Evolutionary conservation across 1,140 invertebrate species (phyloP).

Genomic region (Phenacoccus solenopsis): DNA sequence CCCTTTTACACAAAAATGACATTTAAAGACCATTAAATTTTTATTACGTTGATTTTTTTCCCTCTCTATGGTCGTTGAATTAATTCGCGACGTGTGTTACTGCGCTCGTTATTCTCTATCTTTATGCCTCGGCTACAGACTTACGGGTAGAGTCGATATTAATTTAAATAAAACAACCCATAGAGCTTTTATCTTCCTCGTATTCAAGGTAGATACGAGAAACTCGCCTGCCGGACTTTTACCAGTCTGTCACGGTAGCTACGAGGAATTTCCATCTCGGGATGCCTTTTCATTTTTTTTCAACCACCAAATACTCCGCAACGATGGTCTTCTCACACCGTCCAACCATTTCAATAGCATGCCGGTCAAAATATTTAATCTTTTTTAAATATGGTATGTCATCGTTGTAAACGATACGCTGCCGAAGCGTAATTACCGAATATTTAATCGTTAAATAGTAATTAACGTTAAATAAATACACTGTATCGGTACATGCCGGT

Average conservation of each 20-base stretch:
- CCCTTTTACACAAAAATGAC: background rate
- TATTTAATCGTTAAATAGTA: conserved; percentile 17
- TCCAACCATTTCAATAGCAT: background rate
- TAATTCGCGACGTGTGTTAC: conserved; percentile 1
- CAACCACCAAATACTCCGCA: too few species aligned
- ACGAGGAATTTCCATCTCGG: too few species aligned
- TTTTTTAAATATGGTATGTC: background rate
- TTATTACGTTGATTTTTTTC: background rate
- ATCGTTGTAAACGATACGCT: background rate
- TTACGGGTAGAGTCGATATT: too few species aligned
- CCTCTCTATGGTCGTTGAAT: background rate
- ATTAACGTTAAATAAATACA: conserved; percentile 12
- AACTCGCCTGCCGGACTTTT: too few species aligned
- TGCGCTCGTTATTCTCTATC: background rate
- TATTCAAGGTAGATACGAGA: too few species aligned
- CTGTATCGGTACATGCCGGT: background rate
- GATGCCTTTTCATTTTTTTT: too few species aligned
- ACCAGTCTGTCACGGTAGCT: too few species aligned
- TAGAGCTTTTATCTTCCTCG: too few species aligned
- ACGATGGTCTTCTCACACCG: too few species aligned
- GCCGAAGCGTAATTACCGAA: background rate
- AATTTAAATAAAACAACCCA: too few species aligned
- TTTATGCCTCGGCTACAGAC: too few species aligned
- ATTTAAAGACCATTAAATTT: background rate
- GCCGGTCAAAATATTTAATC: conserved; percentile 13